These are phyloP conservation scores for Strigamia crassipes DNA, from an alignment of 2,888 invertebrate genomes.

Conservation along the genomic window DNA sequence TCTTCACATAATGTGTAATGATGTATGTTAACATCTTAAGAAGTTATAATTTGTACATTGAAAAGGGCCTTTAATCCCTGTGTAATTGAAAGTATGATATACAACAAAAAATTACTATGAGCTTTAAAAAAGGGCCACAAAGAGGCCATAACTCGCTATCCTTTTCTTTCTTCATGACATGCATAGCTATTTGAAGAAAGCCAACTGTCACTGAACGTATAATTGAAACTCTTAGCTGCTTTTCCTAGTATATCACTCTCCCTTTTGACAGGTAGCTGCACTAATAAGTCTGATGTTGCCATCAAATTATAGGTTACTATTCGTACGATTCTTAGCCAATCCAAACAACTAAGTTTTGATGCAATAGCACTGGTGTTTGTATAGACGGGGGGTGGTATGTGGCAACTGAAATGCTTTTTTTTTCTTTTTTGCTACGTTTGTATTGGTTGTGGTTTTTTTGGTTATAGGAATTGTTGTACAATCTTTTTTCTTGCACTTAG, in stretches of 20 bases:
- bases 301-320: conserved; percentile 37
- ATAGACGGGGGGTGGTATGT: neutral
- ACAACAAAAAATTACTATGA: conserved; percentile 25
- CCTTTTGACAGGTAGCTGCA: conserved; percentile 42
- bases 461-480: neutral
- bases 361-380: conserved; percentile 16
- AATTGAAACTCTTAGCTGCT: conserved; percentile 40
- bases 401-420: conserved; percentile 10
- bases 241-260: conserved; percentile 39
- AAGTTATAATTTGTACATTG: neutral
- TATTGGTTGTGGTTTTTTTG: neutral
- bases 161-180: conserved; percentile 15
- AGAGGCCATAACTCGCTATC: conserved; percentile 25
- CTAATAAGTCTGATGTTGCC: conserved; percentile 37
- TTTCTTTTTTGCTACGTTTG: neutral
- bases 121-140: neutral
- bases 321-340: conserved; percentile 23
- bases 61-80: conserved; percentile 18
- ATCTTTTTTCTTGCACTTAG: neutral
- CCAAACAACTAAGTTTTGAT: conserved; percentile 34
- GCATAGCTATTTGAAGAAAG: conserved; percentile 42
- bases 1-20: neutral
- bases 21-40: neutral
- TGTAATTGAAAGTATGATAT: conserved; percentile 38
- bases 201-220: conserved; percentile 32